phyloP scores from a whole-genome alignment of 2,888 invertebrate genomes.

The Spialia ferax region DNA sequence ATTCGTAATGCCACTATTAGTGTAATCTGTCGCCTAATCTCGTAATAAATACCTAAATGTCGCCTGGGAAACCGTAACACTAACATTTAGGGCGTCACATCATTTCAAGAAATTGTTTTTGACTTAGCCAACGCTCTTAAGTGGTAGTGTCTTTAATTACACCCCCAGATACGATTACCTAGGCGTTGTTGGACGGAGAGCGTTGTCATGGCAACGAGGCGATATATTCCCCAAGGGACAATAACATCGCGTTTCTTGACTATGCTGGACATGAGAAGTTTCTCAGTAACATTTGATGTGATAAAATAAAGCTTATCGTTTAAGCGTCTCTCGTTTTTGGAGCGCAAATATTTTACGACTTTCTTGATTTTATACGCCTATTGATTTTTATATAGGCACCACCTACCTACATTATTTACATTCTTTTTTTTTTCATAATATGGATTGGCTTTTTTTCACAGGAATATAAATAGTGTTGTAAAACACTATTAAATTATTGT shows the following conservation, averaged over 20 bases:
- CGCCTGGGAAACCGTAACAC: constrained; percentile 13
- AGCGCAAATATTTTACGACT: constrained; percentile 26
- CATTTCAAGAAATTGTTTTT: constrained; percentile 31
- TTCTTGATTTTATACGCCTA: constrained; percentile 8
- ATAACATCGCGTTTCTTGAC: constrained; percentile 43
- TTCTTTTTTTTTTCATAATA: too few relatives aligned
- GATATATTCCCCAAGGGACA: constrained; percentile 53
- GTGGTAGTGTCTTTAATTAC: constrained; percentile 28
- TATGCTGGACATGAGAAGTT: constrained; percentile 38
- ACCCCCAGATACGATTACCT: constrained; percentile 20
- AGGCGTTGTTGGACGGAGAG: constrained; percentile 44
- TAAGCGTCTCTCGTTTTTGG: constrained; percentile 17
- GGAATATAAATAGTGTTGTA: too few relatives aligned
- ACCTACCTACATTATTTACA: too few relatives aligned
- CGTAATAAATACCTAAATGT: constrained; percentile 33
- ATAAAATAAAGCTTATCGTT: constrained; percentile 38
- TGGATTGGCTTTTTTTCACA: too few relatives aligned
- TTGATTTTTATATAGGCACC: constrained; percentile 84
- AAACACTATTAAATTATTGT: too few relatives aligned
- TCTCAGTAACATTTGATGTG: constrained; percentile 36
- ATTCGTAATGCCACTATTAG: constrained; percentile 29
- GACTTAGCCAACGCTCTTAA: constrained; percentile 29
- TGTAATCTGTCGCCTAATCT: constrained; percentile 25
- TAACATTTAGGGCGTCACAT: constrained; percentile 14
- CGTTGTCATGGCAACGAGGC: constrained; percentile 55